Percentiles rank a stretch among this genome's conserved stretches.
Conservation (phyloP, 1,140 invertebrate genomes). For the Penaeus japonicus region DNA sequence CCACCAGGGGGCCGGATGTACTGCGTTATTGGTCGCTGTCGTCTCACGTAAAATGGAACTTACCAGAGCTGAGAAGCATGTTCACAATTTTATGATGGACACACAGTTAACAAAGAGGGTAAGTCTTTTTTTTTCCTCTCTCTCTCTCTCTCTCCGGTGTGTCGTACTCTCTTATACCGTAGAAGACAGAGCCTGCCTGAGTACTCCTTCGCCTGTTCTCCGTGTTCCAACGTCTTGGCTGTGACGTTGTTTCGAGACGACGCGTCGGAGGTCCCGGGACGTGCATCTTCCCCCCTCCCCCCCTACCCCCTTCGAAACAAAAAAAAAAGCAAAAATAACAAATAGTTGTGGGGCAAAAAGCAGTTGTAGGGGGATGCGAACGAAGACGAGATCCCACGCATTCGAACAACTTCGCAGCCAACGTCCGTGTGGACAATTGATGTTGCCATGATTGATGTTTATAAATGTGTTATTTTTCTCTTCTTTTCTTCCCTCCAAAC, state of each 20-base stretch:
- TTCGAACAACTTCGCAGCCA: not conserved
- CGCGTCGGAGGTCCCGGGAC: too few relatives aligned
- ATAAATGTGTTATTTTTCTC: slow-evolving; percentile 39
- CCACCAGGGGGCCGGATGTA: slow-evolving; percentile 94
- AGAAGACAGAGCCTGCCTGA: too few relatives aligned
- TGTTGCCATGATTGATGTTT: slow-evolving; percentile 30
- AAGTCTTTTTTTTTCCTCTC: slow-evolving; percentile 64
- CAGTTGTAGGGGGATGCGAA: not conserved
- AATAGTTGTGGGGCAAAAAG: too few relatives aligned
- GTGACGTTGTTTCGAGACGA: too few relatives aligned
- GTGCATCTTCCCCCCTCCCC: too few relatives aligned
- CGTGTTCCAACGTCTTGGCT: too few relatives aligned
- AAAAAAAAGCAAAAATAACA: too few relatives aligned
- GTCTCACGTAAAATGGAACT: slow-evolving; percentile 99
- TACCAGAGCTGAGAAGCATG: slow-evolving; percentile 99
- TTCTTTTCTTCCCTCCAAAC: slow-evolving; percentile 15
- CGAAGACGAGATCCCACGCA: not conserved
- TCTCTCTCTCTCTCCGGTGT: too few relatives aligned
- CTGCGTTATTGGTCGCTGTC: slow-evolving; percentile 97
- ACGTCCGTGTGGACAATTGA: not conserved
- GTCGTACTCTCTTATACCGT: too few relatives aligned
- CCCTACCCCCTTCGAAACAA: too few relatives aligned
- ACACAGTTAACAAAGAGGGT: slow-evolving; percentile 99
- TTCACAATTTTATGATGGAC: slow-evolving; percentile 99
- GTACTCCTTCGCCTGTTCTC: not conserved